Percentiles rank a stretch among this genome's conserved stretches.
Evolutionary conservation across 2,888 invertebrate species (phyloP).

Genomic region (Euspilapteryx auroguttella): DNA sequence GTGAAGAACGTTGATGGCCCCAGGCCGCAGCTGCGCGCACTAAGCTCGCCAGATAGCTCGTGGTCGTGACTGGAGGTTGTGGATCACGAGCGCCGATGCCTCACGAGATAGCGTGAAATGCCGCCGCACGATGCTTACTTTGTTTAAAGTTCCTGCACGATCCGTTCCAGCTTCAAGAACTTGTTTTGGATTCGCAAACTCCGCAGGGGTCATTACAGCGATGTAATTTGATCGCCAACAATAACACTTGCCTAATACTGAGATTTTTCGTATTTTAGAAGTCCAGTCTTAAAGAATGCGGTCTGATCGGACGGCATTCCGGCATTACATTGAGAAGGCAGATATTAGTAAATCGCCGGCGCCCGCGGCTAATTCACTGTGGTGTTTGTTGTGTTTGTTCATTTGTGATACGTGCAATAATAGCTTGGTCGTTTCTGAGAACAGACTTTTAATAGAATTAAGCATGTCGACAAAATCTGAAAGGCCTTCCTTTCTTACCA

Average conservation of each 20-base stretch:
- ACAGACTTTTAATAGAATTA: too few species aligned
- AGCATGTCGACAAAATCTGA: too few species aligned
- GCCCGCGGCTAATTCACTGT: slow-evolving; percentile 28
- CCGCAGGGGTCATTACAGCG: too few species aligned
- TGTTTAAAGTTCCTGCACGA: slow-evolving; percentile 39
- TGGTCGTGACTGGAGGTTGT: slow-evolving; percentile 49
- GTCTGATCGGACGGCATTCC: slow-evolving; percentile 48
- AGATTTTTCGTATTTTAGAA: slow-evolving; percentile 32
- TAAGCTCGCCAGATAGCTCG: slow-evolving; percentile 29
- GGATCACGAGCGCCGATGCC: slow-evolving; percentile 36
- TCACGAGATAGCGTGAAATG: slow-evolving; percentile 50
- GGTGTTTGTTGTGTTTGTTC: slow-evolving; percentile 12
- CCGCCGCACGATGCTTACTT: slow-evolving; percentile 43
- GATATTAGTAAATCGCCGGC: slow-evolving; percentile 45
- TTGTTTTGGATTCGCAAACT: too few species aligned
- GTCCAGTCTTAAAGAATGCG: slow-evolving; percentile 49
- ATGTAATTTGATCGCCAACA: too few species aligned
- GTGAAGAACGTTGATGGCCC: too few species aligned
- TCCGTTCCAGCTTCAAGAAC: slow-evolving; percentile 22
- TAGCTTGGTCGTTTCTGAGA: not conserved
- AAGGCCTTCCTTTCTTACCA: too few species aligned
- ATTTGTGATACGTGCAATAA: not conserved
- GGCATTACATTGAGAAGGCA: slow-evolving; percentile 21
- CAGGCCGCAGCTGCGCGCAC: not conserved
- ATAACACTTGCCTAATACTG: too few species aligned